Base-by-base conservation (phyloP, 35 echinoderm and acorn worm species). In the Anneissia japonica region DNA sequence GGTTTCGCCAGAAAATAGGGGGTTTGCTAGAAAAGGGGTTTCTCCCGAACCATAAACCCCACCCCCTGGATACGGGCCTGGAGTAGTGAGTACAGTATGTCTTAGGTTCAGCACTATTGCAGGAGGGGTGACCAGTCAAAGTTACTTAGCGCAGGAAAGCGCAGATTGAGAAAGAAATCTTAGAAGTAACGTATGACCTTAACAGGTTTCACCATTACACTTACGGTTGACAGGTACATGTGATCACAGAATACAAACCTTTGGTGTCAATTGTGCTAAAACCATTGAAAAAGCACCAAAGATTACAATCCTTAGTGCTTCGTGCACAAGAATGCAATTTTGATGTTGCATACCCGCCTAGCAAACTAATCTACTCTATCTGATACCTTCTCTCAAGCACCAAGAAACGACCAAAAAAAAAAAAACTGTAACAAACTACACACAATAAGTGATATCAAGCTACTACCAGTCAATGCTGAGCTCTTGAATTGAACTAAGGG, bases 171-270 rank as follows among this genome's bases (percentile, higher is more conserved):
- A 90, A 94, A 39, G 83, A 94, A 46, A 82, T 84, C 38, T 34
- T 90, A 23, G 87, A 84, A 77, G 81, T 89, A 10, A 30, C 73
- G 23, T 89, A 83, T 79, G 89, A 74, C 0, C 77, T 93, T 5
- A 81, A 87, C 28, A 40, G 73, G 13, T 94, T 90, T 37, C 84
- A 87, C 55, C 80, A 93, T 14, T 94, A 90, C 75, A 91, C 92
- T 12, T 94, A 87, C 77, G 88, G 88, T 6, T 26, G 77, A 30
- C 80, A 84, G 30, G 74, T 86, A 7, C 83, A 76, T 30, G 78
- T 93, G 0, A 72, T 74, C 4, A 93, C 64, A 31, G 87, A 93
- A 38, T 77, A 93, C 75, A 93, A 93, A 78, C 84, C 87, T 0
- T 56, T 86, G 37, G 87, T 85, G 35, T 85, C 87, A 34, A 93